Base-by-base conservation (phyloP, 2,113 vertebrate species). In the Tapirus terrestris region DNA sequence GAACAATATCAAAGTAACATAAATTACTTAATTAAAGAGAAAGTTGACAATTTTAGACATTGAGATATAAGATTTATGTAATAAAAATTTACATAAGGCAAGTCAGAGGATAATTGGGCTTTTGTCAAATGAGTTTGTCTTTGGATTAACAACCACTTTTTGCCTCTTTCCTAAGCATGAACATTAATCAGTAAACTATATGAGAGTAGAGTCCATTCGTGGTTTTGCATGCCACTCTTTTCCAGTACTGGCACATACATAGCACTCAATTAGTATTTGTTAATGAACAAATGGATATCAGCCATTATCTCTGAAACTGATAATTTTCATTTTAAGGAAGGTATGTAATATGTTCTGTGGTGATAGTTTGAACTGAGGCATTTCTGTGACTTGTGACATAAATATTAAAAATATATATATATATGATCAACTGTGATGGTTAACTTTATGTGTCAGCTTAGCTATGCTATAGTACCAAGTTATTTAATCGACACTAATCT, bases 1-100 rank as follows among this genome's bases (percentile, higher is more conserved):
- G 7, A 81, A n/a, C 3, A 86, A 33, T 72, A 79, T 80, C 18
- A 43, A 86, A 80, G 14, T 53, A 92, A 95, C 56, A 68, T 14
- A 80, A 79, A 70, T 72, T 67, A 58, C 58, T 87, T 93, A 77
- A 86, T 63, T 88, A 61, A 94, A 80, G 27, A 87, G 56, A 63
- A 86, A 61, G 43, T 14, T 92, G 51, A 61, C 45, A 45, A 87
- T 75, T 73, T 61, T 65, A 73, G 48, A 89, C n/a, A 43, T 5
- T 83, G 56, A 75, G 33, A 75, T 63, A 81, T 25, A 75, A 89
- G 56, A 23, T 81, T 87, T 87, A 61, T 87, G 8, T 80, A 80
- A 45, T 36, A 36, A 81, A 91, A 53, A 45, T 56, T 80, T 68
- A 29, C 23, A 87, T 73, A 72, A 95, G 86, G 56, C 56, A 89